Base-by-base conservation (phyloP, 2,113 vertebrate species). In the Symphodus melops region DNA sequence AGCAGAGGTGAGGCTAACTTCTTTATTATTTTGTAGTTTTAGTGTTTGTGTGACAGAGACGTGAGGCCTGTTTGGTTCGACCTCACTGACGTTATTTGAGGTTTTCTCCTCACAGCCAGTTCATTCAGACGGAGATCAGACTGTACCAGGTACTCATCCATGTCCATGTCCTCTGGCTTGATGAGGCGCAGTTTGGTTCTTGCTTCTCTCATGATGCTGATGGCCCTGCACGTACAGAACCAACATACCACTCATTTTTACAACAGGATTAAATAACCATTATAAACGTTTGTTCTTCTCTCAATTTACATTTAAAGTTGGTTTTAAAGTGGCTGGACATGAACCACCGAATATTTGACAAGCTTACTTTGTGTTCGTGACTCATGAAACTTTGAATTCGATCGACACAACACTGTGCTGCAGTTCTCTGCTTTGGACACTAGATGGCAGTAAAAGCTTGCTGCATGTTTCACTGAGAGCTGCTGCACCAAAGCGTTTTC, bases 131-230 rank as follows among this genome's bases (percentile, higher is more conserved):
- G 37, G 48, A 23, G 8, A n/a, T 52, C 33, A 28, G 44, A 49
- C 51, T 3, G 54, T 89, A 99, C 98, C 97, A 95, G 84, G 74
- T 99, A 99, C 71, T 98, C 96, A 21, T 97, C 96, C 97, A 99
- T 98, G 60, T 99, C 94, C 89, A 99, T 96, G 13, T 99, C 97
- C 0, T 97, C 95, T 0, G 98, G 97, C 42, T 95, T 96, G 8
- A 99, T 99, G 65, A 98, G 96, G 3, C 94, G 96, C 60, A 99
- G 92, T 78, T 99, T 99, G 0, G 94, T 79, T 61, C 94, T 94
- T 2, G 98, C 98, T 58, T 99, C 96, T 74, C 97, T 97, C 97
- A 98, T 98, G 33, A 99, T 99, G 56, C 96, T 96, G 85, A 99
- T 96, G 0, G 97, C 97, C 69, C 97, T 99, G 92, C 28, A 44